A percentile compares a stretch with the other conserved stretches of the same genome.
These are phyloP conservation scores for Nephrotoma guestfalica DNA, from an alignment of 2,888 invertebrate species.

Conservation along the genomic window DNA sequence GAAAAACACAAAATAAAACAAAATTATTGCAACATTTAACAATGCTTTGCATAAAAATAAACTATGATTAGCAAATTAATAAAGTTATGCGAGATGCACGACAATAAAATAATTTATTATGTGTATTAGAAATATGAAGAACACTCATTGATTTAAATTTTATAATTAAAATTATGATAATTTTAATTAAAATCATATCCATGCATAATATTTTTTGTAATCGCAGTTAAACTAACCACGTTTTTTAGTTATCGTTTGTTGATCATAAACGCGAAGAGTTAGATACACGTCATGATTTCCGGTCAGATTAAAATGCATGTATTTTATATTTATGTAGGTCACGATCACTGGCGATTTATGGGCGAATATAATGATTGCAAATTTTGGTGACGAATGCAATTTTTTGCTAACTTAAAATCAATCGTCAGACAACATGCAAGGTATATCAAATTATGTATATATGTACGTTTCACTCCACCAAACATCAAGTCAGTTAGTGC, in stretches of 20 bases:
- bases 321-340: neutral
- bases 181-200: neutral
- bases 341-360: neutral
- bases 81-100: neutral
- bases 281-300: neutral
- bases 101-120: neutral
- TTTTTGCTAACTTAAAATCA: no score
- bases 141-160: neutral
- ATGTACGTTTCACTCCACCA: no score
- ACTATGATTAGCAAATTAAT: neutral
- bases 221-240: neutral
- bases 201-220: neutral
- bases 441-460: no score
- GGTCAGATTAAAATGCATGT: neutral
- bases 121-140: neutral
- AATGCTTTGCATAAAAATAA: neutral
- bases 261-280: neutral
- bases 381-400: no score
- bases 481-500: no score
- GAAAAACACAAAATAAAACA: neutral
- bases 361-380: no score
- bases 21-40: neutral
- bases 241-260: neutral
- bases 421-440: no score
- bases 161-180: neutral